phyloP scores from a whole-genome alignment of 2,888 invertebrate genomes.

The Watsonalla cultraria region DNA sequence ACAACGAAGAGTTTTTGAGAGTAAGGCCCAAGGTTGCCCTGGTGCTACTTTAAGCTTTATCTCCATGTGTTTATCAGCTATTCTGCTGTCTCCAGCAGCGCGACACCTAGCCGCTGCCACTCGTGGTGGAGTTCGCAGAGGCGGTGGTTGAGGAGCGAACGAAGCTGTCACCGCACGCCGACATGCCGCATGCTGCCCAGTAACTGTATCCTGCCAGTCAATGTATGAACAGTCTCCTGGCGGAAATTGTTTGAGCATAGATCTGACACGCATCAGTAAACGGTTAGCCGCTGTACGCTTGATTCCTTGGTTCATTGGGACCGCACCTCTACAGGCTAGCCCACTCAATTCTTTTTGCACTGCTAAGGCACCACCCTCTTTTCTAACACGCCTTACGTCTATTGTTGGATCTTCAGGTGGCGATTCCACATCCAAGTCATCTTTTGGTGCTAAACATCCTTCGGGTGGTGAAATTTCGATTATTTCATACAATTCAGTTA shows the following conservation, averaged over 20 bases:
- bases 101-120: conserved; percentile 49
- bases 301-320: conserved; percentile 62
- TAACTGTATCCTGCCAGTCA: conserved; percentile 61
- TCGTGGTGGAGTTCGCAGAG: conserved; percentile 27
- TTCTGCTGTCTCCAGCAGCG: conserved; percentile 47
- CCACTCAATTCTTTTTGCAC: conserved; percentile 63
- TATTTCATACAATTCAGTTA: conserved; percentile 40
- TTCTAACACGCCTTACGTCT: conserved; percentile 51
- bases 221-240: conserved; percentile 48
- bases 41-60: conserved; percentile 34
- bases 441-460: conserved; percentile 27
- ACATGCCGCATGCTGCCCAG: conserved; percentile 58
- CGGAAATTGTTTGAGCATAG: conserved; percentile 59
- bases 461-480: conserved; percentile 45
- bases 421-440: conserved; percentile 35
- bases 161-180: conserved; percentile 64
- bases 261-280: conserved; percentile 52
- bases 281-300: conserved; percentile 66
- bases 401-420: conserved; percentile 39
- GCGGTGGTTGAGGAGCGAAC: conserved; percentile 59
- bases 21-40: conserved; percentile 44
- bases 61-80: conserved; percentile 42
- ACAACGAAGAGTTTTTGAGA: conserved; percentile 50
- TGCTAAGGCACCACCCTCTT: conserved; percentile 58
- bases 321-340: conserved; percentile 47